Evolutionary conservation across 2,113 vertebrate species (phyloP), one percentile per base, ranked within the genome.

Genomic region (Origma solitaria): DNA sequence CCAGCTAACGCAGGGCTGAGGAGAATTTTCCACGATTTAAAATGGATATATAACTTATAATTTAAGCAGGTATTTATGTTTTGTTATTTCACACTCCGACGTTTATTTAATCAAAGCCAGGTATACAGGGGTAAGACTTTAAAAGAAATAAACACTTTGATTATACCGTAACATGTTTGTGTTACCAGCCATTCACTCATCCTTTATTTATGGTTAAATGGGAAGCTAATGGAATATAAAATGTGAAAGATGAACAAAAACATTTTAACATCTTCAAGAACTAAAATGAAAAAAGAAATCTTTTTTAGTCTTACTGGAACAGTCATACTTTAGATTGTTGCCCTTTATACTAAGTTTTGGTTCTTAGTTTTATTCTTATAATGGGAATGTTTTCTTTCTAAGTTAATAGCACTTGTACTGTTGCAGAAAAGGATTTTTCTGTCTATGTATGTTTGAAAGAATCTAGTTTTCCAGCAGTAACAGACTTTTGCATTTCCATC

Each of bases 11-110:
- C 73, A 72, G 84, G 42, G 72, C 84, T 90, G 91, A 91, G 88
- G 94, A 96, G 90, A 96, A 90, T 97, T 97, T 97, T 97, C 96
- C 97, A 81, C 92, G 38, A 85, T 96, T 98, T 97, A 93, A 97
- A 96, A 94, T 44, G 66, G 94, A 96, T 92, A 58, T 83, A 72
- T 94, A 96, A 82, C 82, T 90, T 91, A 90, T 45, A 81, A 94
- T 91, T 94, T 96, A 73, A 90, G 88, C 80, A 92, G 88, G 80
- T 98, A 97, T 96, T 97, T 97, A 91, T 94, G 86, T 96, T 97
- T 97, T 97, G 86, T 97, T 97, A 96, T 90, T 94, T 97, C 95
- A 94, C 95, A 86, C 82, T 79, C 86, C 19, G 31, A 86, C 7
- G 30, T 96, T 97, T 93, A 86, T 96, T 97, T 96, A 94, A 97